Base-by-base conservation (phyloP, 2,888 invertebrate species). In the Amphipyra berbera region DNA sequence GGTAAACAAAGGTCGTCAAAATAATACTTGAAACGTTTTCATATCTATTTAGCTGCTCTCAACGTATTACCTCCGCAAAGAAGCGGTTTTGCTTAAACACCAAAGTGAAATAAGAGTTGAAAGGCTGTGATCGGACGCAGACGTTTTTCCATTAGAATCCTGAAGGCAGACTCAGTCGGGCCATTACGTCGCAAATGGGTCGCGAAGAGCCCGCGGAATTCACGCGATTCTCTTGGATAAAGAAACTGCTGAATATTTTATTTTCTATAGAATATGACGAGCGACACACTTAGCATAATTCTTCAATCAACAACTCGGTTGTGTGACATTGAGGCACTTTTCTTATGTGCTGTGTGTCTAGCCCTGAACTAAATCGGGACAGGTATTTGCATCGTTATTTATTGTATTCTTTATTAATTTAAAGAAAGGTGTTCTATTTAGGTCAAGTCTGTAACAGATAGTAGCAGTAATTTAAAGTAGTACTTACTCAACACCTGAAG, bases 101-200 rank as follows among this genome's bases (percentile, higher is more conserved):
- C 63, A 61, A 75, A 79, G 76, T 82, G 74, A 80, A 79, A 77
- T 78, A 79, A 74, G 68, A 72, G 74, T 79, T 83, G 80, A 84
- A 82, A 83, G 79, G 74, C 81, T 81, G 68, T 78, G 87, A 86
- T 87, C 82, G 82, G 75, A 79, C 75, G 78, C 79, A 85, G 86
- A 84, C 84, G 77, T 87, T 88, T 89, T 88, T 87, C 87, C 88
- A 90, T 90, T 88, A 89, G 82, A 79, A 79, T 78, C 77, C 79
- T 81, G 81, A 79, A 80, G 82, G 84, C 84, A 81, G 82, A 75
- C 82, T 82, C 77, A 81, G 77, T 79, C 86, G 85, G 78, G 72
- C 88, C 88, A 89, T 90, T 90, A 89, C 87, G 76, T 78, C 84
- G 82, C 84, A 89, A 90, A 90, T 89, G 89, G 86, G 79, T 82